Percentiles rank a stretch among this genome's conserved stretches.
These are phyloP conservation scores for Amphiduros pacificus DNA, from an alignment of 2,888 invertebrate genomes.

Conservation along the genomic window DNA sequence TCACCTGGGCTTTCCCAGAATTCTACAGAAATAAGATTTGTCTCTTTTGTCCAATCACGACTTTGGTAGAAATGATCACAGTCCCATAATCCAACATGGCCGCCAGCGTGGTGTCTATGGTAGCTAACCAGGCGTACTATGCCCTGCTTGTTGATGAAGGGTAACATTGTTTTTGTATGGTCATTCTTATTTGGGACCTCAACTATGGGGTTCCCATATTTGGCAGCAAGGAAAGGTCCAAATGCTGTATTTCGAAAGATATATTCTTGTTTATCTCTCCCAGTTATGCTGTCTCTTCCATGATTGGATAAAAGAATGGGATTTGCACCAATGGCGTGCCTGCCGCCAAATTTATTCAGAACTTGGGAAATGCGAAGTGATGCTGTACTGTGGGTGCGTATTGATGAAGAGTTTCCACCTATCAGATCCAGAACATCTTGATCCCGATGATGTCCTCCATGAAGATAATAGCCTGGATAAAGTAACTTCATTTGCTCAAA, in stretches of 20 bases:
- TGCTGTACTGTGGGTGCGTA: constrained; percentile 46
- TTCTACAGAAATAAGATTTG: constrained; percentile 51
- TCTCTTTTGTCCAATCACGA: constrained; percentile 49
- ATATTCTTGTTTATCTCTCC: constrained; percentile 44
- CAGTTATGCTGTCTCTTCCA: constrained; percentile 46
- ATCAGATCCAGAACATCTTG: constrained; percentile 40
- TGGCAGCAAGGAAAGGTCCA: constrained; percentile 53
- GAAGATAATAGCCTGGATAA: constrained; percentile 52
- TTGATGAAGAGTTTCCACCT: constrained; percentile 25
- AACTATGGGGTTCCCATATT: constrained; percentile 52
- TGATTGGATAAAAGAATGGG: constrained; percentile 45
- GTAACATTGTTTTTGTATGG: constrained; percentile 42
- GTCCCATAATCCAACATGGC: constrained; percentile 57
- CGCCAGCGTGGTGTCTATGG: constrained; percentile 45
- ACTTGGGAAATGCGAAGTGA: constrained; percentile 50
- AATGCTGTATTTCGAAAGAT: constrained; percentile 54
- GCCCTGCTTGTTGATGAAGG: constrained; percentile 51
- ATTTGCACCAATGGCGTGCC: constrained; percentile 47
- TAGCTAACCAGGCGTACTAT: constrained; percentile 53
- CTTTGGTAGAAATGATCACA: constrained; percentile 55
- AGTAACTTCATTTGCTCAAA: constrained; percentile 41
- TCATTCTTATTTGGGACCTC: constrained; percentile 28
- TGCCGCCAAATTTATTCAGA: constrained; percentile 48
- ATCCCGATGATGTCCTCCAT: constrained; percentile 46
- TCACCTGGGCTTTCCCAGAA: constrained; percentile 59